Evolutionary conservation across 2,797 vertebrate species (phyloP).

Genomic region (Scyliorhinus canicula): DNA sequence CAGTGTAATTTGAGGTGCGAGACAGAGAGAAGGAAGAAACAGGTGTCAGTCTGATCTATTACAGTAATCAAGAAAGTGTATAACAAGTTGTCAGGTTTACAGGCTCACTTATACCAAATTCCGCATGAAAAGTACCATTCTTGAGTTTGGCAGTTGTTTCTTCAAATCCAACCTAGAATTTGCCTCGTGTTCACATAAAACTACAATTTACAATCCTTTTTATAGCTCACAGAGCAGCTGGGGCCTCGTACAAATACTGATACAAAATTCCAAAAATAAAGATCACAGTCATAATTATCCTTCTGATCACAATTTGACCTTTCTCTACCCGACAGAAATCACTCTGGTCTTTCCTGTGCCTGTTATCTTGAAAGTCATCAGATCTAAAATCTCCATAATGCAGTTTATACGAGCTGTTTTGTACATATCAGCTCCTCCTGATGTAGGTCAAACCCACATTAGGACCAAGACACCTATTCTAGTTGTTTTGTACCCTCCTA

Average conservation of each 20-base stretch:
- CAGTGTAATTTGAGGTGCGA: not conserved
- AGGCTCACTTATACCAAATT: not conserved
- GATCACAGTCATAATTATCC: not conserved
- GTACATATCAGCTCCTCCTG: not conserved
- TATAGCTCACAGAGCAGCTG: not conserved
- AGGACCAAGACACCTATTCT: not conserved
- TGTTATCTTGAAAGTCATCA: not conserved
- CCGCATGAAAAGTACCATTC: not conserved
- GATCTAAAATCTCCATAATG: not conserved
- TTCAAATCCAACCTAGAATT: not conserved
- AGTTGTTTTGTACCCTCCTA: not conserved
- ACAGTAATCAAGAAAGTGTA: not conserved
- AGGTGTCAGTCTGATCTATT: conserved; percentile 21
- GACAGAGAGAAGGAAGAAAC: conserved; percentile 20
- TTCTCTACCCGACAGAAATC: not conserved
- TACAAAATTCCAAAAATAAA: not conserved
- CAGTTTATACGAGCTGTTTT: not conserved
- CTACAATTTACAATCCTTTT: not conserved
- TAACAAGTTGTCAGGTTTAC: not conserved
- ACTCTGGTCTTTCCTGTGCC: not conserved
- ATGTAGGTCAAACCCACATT: not conserved
- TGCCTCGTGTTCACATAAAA: not conserved
- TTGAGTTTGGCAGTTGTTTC: not conserved
- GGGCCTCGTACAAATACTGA: not conserved
- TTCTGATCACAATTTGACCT: not conserved